These are phyloP conservation scores for Ichneumoninae sp. DNA, from an alignment of 2,888 invertebrate species.

Conservation along the genomic window DNA sequence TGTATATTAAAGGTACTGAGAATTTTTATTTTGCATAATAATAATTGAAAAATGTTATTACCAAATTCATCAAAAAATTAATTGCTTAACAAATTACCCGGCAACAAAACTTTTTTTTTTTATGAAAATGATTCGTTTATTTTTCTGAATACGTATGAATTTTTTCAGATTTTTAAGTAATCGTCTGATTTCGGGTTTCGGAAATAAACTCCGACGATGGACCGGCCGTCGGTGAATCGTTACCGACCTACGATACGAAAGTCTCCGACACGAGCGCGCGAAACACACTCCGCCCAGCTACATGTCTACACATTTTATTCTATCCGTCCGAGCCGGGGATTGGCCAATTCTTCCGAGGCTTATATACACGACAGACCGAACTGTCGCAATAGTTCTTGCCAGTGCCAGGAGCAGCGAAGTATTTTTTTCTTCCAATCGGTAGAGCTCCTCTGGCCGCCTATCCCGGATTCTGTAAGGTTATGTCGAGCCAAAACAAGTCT, in stretches of 20 bases:
- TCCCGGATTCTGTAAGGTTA: constrained; percentile 67
- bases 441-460: constrained; percentile 28
- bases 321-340: background rate
- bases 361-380: background rate
- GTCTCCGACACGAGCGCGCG: background rate
- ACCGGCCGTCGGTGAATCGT: too few species aligned
- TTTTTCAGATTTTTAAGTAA: too few species aligned
- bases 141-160: too few species aligned
- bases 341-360: constrained; percentile 8
- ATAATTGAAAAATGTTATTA: too few species aligned
- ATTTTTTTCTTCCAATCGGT: constrained; percentile 45
- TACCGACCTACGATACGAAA: background rate
- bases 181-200: too few species aligned
- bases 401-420: constrained; percentile 23
- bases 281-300: background rate
- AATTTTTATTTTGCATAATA: too few species aligned
- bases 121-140: too few species aligned
- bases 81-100: too few species aligned
- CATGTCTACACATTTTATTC: background rate
- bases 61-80: too few species aligned
- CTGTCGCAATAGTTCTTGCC: background rate
- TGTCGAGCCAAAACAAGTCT: constrained; percentile 69
- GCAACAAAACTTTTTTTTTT: too few species aligned
- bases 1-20: too few species aligned
- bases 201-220: too few species aligned